These are phyloP conservation scores for Papilio aristodemus DNA, from an alignment of 1,140 invertebrate species.

Conservation along the genomic window DNA sequence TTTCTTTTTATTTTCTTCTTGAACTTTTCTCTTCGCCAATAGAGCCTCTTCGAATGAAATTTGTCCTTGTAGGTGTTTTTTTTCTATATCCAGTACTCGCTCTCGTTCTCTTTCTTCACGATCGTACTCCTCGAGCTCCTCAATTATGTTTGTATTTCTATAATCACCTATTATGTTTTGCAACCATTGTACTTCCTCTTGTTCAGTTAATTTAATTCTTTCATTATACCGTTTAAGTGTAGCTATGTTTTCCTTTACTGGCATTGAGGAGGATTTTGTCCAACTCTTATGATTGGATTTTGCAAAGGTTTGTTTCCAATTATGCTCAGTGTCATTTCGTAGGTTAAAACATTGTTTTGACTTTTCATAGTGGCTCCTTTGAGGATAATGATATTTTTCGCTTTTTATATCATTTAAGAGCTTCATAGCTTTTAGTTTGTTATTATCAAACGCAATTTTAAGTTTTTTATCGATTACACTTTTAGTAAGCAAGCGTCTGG, in stretches of 20 bases:
- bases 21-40: constrained; percentile 76
- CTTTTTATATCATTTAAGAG: constrained; percentile 69
- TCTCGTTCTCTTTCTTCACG: constrained; percentile 74
- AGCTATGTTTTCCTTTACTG: constrained; percentile 74
- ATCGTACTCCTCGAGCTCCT: constrained; percentile 69
- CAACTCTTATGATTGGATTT: constrained; percentile 40
- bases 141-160: constrained; percentile 61
- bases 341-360: constrained; percentile 50
- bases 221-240: constrained; percentile 77
- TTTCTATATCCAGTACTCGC: constrained; percentile 77
- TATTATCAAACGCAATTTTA: constrained; percentile 62
- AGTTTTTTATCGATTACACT: constrained; percentile 63
- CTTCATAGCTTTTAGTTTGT: constrained; percentile 71
- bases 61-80: constrained; percentile 80
- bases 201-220: constrained; percentile 70
- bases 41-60: constrained; percentile 81
- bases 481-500: constrained; percentile 68
- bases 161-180: constrained; percentile 73
- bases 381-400: constrained; percentile 55
- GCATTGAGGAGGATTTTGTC: constrained; percentile 42
- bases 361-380: constrained; percentile 58
- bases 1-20: constrained; percentile 77
- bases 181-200: constrained; percentile 79
- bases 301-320: constrained; percentile 41
- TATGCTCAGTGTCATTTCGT: constrained; percentile 50